phyloP scores from a whole-genome alignment of 2,797 vertebrate species.

The Ctenochaetus hawaiiensis region DNA sequence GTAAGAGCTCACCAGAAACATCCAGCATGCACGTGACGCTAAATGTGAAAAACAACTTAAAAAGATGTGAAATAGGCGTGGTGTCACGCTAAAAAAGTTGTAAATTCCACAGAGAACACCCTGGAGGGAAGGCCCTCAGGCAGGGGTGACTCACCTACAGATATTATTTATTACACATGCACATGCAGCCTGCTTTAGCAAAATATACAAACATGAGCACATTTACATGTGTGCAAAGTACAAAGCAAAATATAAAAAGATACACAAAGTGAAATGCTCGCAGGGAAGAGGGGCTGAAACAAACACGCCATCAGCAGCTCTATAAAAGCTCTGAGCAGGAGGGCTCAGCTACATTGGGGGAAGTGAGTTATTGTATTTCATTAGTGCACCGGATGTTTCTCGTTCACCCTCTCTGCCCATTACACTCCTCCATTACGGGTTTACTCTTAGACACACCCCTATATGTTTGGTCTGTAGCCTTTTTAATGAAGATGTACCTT shows the following conservation, averaged over 20 bases:
- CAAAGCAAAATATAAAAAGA: not conserved
- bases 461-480: not conserved
- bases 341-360: slow-evolving; percentile 31
- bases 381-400: slow-evolving; percentile 67
- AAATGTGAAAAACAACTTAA: slow-evolving; percentile 51
- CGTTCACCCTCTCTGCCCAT: slow-evolving; percentile 38
- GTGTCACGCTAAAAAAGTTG: slow-evolving; percentile 39
- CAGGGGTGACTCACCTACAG: slow-evolving; percentile 15
- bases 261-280: not conserved
- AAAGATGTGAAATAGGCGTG: slow-evolving; percentile 42
- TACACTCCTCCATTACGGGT: slow-evolving; percentile 34
- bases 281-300: slow-evolving; percentile 13
- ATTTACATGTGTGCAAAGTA: not conserved
- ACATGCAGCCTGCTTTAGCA: not conserved
- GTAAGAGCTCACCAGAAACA: slow-evolving; percentile 10
- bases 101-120: slow-evolving; percentile 56
- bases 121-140: slow-evolving; percentile 8
- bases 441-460: slow-evolving; percentile 25
- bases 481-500: not conserved
- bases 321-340: slow-evolving; percentile 40
- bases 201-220: not conserved
- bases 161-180: slow-evolving; percentile 1
- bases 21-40: slow-evolving; percentile 25
- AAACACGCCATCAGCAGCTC: slow-evolving; percentile 33
- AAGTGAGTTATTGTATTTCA: slow-evolving; percentile 75